Evolutionary conservation across 2,797 vertebrate genomes (phyloP), one percentile per base, ranked within the genome.

Genomic region (Limosa lapponica): DNA sequence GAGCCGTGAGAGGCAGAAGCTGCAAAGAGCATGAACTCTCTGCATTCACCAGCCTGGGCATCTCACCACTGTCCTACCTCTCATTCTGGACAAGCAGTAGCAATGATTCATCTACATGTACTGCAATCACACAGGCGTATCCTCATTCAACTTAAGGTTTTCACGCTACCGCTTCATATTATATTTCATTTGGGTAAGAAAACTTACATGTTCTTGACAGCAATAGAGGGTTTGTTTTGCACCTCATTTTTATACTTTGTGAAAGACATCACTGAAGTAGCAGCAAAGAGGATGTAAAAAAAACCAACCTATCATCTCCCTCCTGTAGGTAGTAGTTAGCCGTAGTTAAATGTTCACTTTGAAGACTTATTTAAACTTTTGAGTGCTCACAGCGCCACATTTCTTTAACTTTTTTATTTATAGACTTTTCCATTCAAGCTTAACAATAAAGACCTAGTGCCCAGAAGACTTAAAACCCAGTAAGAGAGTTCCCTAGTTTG

Each of bases 241-340:
- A 72, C 74, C 59, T 62, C 32, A 2, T 52, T 93, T 83, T 77
- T 82, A 30, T 34, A 67, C 34, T 90, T 93, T 64, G 81, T n/a
- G 82, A 82, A 92, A 74, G 39, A 84, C 73, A 91, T 43, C 70
- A 34, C 39, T 83, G 48, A 90, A 85, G 27, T 22, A 72, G 51
- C 79, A 90, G 39, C 88, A 96, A 89, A 90, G 37, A 84, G 27
- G 13, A 96, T 44, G 17, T 67, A 51, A 96, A 96, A 92, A 94
- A 91, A 96, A 70, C 23, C 11, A 48, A 48, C 28, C 51, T 30
- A 34, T 4, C 61, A 28, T 6, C n/a, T 77, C 24, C 16, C 5
- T 82, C n/a, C 30, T 9, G 0, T 11, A 37, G 57, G 6, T 3
- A 70, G 36, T 37, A 72, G 11, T 57, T 73, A 88, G 54, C 28